Evolutionary conservation across 1,140 invertebrate species (phyloP).

Genomic region (Saccostrea glomerata): DNA sequence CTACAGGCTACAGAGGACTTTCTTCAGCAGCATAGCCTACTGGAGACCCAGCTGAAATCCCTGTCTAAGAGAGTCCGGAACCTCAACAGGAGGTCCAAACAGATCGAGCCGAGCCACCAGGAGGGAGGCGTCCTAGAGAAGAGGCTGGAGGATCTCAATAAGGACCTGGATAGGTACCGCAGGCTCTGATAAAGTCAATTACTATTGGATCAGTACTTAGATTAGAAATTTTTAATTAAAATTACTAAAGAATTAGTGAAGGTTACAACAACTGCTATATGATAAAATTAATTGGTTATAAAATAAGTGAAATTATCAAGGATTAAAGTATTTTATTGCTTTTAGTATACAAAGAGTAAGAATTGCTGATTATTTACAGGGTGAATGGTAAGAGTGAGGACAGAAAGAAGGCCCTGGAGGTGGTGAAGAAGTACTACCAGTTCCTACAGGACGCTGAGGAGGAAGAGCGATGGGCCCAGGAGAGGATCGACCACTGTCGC

Average conservation of each 20-base stretch:
- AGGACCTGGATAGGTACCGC: conserved; percentile 84
- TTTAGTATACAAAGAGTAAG: background rate
- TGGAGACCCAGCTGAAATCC: conserved; percentile 87
- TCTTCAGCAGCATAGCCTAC: conserved; percentile 93
- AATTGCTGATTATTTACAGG: conserved; percentile 57
- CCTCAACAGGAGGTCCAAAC: conserved; percentile 77
- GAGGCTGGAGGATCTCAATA: conserved; percentile 86
- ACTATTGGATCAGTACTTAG: background rate
- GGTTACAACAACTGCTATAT: background rate
- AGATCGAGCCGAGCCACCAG: conserved; percentile 80
- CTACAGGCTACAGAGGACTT: conserved; percentile 95
- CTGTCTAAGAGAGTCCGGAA: conserved; percentile 81
- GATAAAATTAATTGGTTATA: background rate
- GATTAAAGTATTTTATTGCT: background rate
- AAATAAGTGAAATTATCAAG: no score
- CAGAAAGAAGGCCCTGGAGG: conserved; percentile 90
- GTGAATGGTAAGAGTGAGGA: conserved; percentile 85
- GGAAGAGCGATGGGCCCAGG: conserved; percentile 98
- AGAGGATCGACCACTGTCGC: conserved; percentile 95
- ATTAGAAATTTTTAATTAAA: background rate
- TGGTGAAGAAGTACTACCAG: conserved; percentile 95
- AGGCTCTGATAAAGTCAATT: background rate
- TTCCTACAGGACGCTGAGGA: conserved; percentile 98
- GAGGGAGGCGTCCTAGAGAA: conserved; percentile 85
- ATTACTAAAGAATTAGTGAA: background rate